phyloP scores from a whole-genome alignment of 2,888 invertebrate species.

The Oscheius onirici region DNA sequence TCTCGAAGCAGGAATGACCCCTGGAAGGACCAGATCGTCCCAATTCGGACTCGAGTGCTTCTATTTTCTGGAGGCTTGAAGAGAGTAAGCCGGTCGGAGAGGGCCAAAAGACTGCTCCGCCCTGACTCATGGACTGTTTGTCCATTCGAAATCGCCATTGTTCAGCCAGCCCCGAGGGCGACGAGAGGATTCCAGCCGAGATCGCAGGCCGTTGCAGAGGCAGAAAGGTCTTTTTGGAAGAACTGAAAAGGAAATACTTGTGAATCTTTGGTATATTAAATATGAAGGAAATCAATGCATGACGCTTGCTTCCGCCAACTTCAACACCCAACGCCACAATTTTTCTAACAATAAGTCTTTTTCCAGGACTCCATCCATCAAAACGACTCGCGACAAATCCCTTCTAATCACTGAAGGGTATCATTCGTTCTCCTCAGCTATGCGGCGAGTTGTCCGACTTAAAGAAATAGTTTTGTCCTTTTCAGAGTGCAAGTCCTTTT shows the following conservation, averaged over 20 bases:
- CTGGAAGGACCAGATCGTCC: conserved; percentile 24
- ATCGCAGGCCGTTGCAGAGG: neutral
- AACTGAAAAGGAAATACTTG: too few species aligned
- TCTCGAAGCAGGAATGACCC: neutral
- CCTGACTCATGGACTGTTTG: conserved; percentile 33
- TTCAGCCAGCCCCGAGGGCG: conserved; percentile 12
- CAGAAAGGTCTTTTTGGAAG: neutral
- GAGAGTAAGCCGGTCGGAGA: conserved; percentile 10
- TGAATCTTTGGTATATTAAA: too few species aligned
- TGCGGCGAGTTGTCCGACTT: neutral
- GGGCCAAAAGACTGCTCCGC: conserved; percentile 14
- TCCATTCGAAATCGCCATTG: conserved; percentile 29
- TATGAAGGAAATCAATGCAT: too few species aligned
- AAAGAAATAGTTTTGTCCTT: neutral
- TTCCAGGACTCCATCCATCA: too few species aligned
- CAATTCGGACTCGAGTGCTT: conserved; percentile 32
- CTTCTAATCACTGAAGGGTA: neutral
- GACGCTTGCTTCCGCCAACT: too few species aligned
- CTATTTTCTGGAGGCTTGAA: conserved; percentile 27
- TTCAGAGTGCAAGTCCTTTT: neutral
- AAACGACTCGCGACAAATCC: too few species aligned
- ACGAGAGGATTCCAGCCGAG: conserved; percentile 11
- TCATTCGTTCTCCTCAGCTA: conserved; percentile 4
- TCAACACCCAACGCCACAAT: too few species aligned
- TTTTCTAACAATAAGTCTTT: too few species aligned